Base-by-base conservation (phyloP, 2,113 vertebrate genomes). In the Narcine bancroftii region DNA sequence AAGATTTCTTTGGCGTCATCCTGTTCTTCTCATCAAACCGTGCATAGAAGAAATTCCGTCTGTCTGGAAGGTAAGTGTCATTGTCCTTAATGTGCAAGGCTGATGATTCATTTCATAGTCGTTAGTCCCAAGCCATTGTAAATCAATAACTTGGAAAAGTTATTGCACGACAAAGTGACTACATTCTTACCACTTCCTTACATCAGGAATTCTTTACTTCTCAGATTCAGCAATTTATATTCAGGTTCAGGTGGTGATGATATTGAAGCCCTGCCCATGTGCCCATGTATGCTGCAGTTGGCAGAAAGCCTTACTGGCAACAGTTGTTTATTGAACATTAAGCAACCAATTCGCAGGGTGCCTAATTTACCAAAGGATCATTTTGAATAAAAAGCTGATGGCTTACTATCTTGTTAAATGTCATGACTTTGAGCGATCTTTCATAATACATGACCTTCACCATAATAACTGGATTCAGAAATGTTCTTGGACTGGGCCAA, bases 81-180 rank as follows among this genome's bases (percentile, higher is more conserved):
- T n/a, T n/a, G n/a, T n/a, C n/a, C n/a, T n/a, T n/a, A n/a, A n/a
- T n/a, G n/a, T n/a, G n/a, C n/a, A n/a, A n/a, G n/a, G n/a, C n/a
- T n/a, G n/a, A n/a, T n/a, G n/a, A n/a, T n/a, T n/a, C n/a, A n/a
- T n/a, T n/a, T 19, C 53, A 21, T 7, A 39, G 33, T 26, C n/a
- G n/a, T 21, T 9, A 71, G 6, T 47, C 36, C 21, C 39, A 91
- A 39, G 0, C 24, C 15, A 56, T 65, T 6, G 24, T 69, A 91
- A 91, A 91, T 91, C 26, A 65, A 69, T 69, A 69, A 66, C 65
- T 69, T 69, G 89, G 10, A 39, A 26, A 71, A 69, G 65, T 91
- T 69, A 33, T 42, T 69, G 21, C 21, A 71, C 11, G 45, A 39
- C 42, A 69, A 89, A 89, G 29, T 83, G 47, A 53, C 47, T 47